A percentile compares a stretch with the other conserved stretches of the same genome.
These are phyloP conservation scores for Patagioenas fasciata DNA, from an alignment of 2,113 vertebrate species.

Conservation along the genomic window DNA sequence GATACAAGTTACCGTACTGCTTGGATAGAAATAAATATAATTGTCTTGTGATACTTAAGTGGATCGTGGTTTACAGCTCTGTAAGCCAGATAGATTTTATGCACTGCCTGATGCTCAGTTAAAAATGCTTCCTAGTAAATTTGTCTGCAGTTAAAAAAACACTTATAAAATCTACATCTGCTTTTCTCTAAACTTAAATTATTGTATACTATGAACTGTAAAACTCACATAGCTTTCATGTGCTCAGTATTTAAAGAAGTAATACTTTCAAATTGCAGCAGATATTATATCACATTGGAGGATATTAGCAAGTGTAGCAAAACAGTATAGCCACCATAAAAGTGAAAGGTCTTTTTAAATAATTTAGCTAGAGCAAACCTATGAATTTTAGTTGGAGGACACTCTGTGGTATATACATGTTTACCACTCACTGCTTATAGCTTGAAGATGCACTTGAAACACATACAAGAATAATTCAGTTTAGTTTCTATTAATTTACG, in stretches of 20 bases:
- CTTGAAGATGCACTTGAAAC: not conserved
- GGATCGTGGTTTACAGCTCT: not conserved
- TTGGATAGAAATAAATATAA: not conserved
- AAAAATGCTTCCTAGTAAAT: not conserved
- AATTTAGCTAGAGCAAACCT: not conserved
- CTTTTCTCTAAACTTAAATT: slow-evolving; percentile 14
- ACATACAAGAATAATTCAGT: not conserved
- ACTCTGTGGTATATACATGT: not conserved
- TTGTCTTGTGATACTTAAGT: not conserved
- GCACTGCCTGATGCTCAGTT: not conserved
- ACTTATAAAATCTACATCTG: not conserved
- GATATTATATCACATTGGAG: not conserved
- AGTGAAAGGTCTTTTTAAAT: not conserved
- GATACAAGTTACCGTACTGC: not conserved
- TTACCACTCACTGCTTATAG: not conserved
- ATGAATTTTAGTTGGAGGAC: not conserved
- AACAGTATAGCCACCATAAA: not conserved
- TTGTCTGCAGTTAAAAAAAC: not conserved
- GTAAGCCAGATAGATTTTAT: not conserved
- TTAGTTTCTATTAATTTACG: not conserved
- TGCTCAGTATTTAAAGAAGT: not conserved
- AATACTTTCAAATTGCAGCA: not conserved
- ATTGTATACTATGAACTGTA: not conserved
- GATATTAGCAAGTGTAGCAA: not conserved
- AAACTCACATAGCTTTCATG: not conserved